phyloP scores from a whole-genome alignment of 2,797 vertebrate species.

The Xiphophorus birchmanni region DNA sequence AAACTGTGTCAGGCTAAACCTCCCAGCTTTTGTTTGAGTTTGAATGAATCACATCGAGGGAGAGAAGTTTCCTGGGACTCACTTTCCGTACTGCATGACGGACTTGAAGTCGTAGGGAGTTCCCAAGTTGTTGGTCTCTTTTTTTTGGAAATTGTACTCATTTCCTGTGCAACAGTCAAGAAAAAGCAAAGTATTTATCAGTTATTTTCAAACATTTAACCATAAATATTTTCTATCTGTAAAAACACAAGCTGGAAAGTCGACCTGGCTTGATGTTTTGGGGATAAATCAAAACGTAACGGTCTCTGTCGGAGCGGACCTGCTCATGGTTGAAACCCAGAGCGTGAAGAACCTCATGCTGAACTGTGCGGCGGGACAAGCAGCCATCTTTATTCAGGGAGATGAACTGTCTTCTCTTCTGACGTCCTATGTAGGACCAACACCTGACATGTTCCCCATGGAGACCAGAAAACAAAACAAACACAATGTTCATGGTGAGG shows the following conservation, averaged over 20 bases:
- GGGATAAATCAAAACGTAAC: conserved; percentile 22
- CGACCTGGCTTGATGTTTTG: conserved; percentile 52
- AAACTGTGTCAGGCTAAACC: not conserved
- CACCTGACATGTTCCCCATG: conserved; percentile 47
- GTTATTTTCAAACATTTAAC: not conserved
- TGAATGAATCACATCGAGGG: not conserved
- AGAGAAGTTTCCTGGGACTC: conserved; percentile 15
- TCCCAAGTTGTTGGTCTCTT: conserved; percentile 44
- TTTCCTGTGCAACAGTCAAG: conserved; percentile 8
- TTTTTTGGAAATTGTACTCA: conserved; percentile 8
- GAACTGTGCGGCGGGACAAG: conserved; percentile 10
- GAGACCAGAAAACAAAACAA: not conserved
- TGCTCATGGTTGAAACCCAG: conserved; percentile 77
- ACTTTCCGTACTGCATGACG: conserved; percentile 64
- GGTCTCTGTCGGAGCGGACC: conserved; percentile 66
- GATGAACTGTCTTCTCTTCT: not conserved
- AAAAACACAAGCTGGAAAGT: not conserved
- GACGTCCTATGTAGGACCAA: conserved; percentile 58
- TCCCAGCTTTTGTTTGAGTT: not conserved
- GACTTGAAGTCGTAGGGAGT: conserved; percentile 65
- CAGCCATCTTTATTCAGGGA: conserved; percentile 51
- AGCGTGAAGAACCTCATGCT: conserved; percentile 75
- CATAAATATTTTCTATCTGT: not conserved
- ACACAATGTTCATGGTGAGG: no score
- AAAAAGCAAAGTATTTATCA: not conserved